Base-by-base conservation (phyloP, 2,797 vertebrate genomes). In the Syngnathus rostellatus region DNA sequence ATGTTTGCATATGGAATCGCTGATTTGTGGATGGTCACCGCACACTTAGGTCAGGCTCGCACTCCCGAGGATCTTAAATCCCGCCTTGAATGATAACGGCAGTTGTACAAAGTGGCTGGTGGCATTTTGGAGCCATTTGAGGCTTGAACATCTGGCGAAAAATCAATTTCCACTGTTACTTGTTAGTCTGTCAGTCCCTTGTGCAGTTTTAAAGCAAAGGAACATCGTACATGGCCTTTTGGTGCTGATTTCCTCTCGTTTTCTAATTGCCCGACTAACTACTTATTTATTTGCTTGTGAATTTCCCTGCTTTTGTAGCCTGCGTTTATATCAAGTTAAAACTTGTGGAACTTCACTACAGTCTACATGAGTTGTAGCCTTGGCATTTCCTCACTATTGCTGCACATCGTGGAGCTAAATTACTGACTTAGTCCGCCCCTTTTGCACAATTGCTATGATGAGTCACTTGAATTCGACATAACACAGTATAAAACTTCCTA, bases 1-100 rank as follows among this genome's bases (percentile, higher is more conserved):
- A 76, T 81, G 76, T 83, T 86, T 82, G 77, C 75, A 77, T 69
- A 69, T 80, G 72, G 80, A 81, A 86, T 84, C 74, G 77, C 66
- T 78, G 72, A 81, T 64, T 72, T 84, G 77, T 77, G 78, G 72
- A 78, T 16, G 60, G 60, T 45, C 60, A 62, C 40, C 60, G 23
- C 57, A 39, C 37, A 59, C 37, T n/a, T 19, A 59, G 37, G 57
- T 37, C 37, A 5, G 1, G 57, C 37, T 8, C n/a, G 21, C 60
- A 45, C 60, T 62, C 40, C 14, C 6, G 59, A 21, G 59, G n/a
- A 21, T 5, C 59, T 16, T 62, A 16, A 62, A 62, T 62, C 40
- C 40, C 1, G 21, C 16, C 60, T 21, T 45, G 40, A 62, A 62
- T 25, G 60, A 43, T 62, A 70, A 59, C 63, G 62, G 68, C 64